These are phyloP conservation scores for Andrena cerasifolii DNA, from an alignment of 1,140 invertebrate species.

Conservation along the genomic window DNA sequence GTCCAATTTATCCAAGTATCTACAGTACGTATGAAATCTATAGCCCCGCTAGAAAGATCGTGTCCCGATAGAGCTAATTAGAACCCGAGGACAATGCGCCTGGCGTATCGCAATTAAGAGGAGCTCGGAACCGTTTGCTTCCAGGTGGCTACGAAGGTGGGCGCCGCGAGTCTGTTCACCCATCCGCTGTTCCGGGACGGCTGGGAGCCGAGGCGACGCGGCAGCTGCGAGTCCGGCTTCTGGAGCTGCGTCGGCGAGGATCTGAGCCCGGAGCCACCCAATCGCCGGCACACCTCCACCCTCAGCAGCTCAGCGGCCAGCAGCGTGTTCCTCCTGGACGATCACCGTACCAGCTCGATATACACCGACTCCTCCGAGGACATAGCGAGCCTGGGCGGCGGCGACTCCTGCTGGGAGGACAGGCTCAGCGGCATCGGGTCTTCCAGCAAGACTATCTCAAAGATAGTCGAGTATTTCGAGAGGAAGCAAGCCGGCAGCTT, in stretches of 20 bases:
- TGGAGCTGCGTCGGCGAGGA: slow-evolving; percentile 93
- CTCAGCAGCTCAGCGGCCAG: slow-evolving; percentile 84
- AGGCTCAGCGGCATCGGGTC: slow-evolving; percentile 83
- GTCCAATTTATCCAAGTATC: too few relatives aligned
- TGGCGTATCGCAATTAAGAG: neutral
- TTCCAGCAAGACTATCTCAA: slow-evolving; percentile 88
- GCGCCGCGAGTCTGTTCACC: slow-evolving; percentile 80
- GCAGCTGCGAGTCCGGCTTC: slow-evolving; percentile 94
- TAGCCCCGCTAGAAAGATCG: neutral
- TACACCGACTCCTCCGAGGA: slow-evolving; percentile 94
- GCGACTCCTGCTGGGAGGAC: slow-evolving; percentile 88
- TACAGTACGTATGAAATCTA: too few relatives aligned
- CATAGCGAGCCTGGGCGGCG: slow-evolving; percentile 89
- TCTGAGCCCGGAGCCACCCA: slow-evolving; percentile 81
- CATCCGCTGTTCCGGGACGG: slow-evolving; percentile 82
- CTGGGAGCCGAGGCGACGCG: slow-evolving; percentile 85
- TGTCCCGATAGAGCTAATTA: neutral
- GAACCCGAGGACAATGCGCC: neutral
- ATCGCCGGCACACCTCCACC: slow-evolving; percentile 80
- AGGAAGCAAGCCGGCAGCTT: slow-evolving; percentile 83
- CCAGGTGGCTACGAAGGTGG: slow-evolving; percentile 79
- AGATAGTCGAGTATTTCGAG: slow-evolving; percentile 95
- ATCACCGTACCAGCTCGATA: slow-evolving; percentile 90
- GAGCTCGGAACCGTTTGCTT: neutral
- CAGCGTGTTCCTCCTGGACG: slow-evolving; percentile 84